phyloP scores from a whole-genome alignment of 37 sponge, comb jelly and placozoan genomes.

The Corticium candelabrum region DNA sequence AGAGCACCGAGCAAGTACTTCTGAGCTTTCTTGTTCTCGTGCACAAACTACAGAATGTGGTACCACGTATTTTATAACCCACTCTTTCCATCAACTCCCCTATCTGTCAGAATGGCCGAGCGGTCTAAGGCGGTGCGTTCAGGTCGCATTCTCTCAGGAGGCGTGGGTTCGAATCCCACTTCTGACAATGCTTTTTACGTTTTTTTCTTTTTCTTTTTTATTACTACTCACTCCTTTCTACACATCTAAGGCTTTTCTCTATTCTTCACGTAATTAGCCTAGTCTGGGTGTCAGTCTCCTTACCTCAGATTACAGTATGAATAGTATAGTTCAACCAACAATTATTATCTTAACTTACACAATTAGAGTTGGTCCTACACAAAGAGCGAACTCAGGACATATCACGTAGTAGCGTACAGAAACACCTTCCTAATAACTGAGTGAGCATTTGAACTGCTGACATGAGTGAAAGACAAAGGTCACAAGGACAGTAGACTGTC shows the following conservation, averaged over 20 bases:
- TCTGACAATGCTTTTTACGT: conserved; percentile 56
- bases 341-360: too few species aligned
- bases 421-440: too few species aligned
- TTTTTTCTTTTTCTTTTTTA: background rate
- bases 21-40: conserved; percentile 77
- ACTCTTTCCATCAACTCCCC: background rate
- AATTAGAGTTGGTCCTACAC: too few species aligned
- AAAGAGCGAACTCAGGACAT: too few species aligned
- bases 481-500: too few species aligned
- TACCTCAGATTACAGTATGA: too few species aligned
- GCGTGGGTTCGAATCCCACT: conserved; percentile 98
- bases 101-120: conserved; percentile 84
- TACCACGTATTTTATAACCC: background rate
- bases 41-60: conserved; percentile 56
- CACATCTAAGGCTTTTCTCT: background rate
- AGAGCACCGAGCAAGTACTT: conserved; percentile 79
- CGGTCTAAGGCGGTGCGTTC: conserved; percentile 97
- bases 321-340: too few species aligned
- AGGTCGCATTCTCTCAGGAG: conserved; percentile 92
- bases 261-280: too few species aligned
- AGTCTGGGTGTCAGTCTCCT: too few species aligned
- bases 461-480: too few species aligned
- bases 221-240: background rate
- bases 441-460: too few species aligned
- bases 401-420: too few species aligned